Conservation (phyloP, 2,888 invertebrate species). For the Aleiodes alternator region DNA sequence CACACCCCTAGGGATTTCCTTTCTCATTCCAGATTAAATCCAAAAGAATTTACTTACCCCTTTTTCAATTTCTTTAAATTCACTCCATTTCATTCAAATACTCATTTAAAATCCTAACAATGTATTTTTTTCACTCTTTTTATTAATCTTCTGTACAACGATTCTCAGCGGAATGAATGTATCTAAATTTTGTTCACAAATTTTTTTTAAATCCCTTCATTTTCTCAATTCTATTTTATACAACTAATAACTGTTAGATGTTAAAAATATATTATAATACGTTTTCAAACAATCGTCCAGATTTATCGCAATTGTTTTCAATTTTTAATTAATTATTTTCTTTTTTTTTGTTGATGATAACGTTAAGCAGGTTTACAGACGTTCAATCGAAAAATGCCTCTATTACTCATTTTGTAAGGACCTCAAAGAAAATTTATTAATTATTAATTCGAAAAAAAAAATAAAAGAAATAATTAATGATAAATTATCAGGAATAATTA, state of each 20-base stretch:
- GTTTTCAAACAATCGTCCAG: constrained; percentile 57
- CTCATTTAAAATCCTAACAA: not conserved
- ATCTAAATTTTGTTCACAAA: constrained; percentile 52
- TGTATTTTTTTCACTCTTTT: constrained; percentile 62
- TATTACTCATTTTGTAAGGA: no score
- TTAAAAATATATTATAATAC: constrained; percentile 65
- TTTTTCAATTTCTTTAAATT: not conserved
- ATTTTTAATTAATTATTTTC: constrained; percentile 30
- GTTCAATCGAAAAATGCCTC: no score
- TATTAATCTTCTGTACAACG: constrained; percentile 68
- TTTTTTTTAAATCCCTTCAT: not conserved
- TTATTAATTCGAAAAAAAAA: no score
- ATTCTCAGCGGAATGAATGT: constrained; percentile 61
- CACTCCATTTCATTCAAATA: not conserved
- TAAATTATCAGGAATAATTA: no score
- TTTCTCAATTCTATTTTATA: constrained; percentile 60
- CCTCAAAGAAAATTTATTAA: no score
- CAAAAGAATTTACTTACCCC: no score
- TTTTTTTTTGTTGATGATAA: constrained; percentile 33
- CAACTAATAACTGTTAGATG: constrained; percentile 63
- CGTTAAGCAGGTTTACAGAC: not conserved
- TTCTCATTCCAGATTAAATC: no score
- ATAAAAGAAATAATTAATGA: no score
- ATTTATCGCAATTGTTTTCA: constrained; percentile 33
- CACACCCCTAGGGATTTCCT: no score